Base-by-base conservation (phyloP, 2,113 vertebrate species). In the Trichechus manatus region DNA sequence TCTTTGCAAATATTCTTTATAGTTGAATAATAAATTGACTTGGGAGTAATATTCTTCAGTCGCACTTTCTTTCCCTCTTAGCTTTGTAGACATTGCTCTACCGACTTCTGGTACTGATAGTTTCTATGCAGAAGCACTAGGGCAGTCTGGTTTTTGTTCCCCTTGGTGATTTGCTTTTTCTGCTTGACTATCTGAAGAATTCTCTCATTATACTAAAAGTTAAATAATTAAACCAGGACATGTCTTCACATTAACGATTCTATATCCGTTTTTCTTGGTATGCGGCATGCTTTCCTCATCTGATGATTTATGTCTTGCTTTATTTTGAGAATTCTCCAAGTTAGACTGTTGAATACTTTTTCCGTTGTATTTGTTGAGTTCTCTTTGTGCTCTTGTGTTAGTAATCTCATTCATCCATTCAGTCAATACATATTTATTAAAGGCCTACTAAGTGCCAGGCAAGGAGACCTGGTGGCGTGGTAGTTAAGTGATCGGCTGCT, bases 281-380 rank as follows among this genome's bases (percentile, higher is more conserved):
- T 93, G n/a, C 72, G 70, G 25, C 19, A 91, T 56, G 50, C 14
- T 93, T 95, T 93, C 78, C 63, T 66, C 36, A 53, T 77, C 31
- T 93, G 29, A 23, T 64, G 63, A 95, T 91, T 87, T 56, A 85
- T 36, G 61, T 63, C 22, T 88, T 84, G 82, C 68, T 88, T 82
- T 91, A 70, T 88, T 97, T 94, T 85, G 72, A 92, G 53, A 89
- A 84, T 74, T 74, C 79, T 78, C 84, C 78, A 59, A 11, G 13
- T 8, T 56, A 93, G 61, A 70, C 50, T n/a, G 72, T 31, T 79
- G 42, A 59, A 78, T 91, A 27, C 9, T 74, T 80, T 66, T 85
- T 90, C 44, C 74, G 17, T 44, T 79, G 25, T 77, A 36, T 72
- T 91, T 85, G 42, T 61, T 70, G 29, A 25, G 17, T 70, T 85